phyloP scores from a whole-genome alignment of 1,140 invertebrate genomes.

The Drosophila virilis region DNA sequence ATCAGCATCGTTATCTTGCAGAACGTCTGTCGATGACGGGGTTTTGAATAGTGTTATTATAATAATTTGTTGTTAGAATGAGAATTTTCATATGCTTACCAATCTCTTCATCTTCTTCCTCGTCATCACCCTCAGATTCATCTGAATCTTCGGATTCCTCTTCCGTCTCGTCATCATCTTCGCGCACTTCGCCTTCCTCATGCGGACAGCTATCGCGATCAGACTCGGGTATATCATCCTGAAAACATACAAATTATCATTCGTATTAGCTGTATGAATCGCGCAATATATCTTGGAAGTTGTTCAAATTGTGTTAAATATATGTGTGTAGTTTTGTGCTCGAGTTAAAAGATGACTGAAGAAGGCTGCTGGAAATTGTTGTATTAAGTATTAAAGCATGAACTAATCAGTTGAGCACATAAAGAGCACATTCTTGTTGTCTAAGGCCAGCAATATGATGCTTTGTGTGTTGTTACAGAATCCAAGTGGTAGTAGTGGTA shows the following conservation, averaged over 20 bases:
- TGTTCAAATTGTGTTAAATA: conserved; percentile 8
- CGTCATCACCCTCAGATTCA: conserved; percentile 78
- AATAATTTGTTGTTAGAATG: neutral
- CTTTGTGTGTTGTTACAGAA: conserved; percentile 49
- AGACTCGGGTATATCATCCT: conserved; percentile 81
- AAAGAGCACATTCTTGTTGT: conserved; percentile 79
- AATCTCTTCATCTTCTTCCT: conserved; percentile 81
- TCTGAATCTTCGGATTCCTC: conserved; percentile 80
- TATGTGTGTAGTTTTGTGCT: conserved; percentile 29
- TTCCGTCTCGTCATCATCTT: conserved; percentile 73
- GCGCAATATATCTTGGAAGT: neutral
- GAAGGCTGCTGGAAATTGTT: conserved; percentile 27
- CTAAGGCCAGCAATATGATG: conserved; percentile 79
- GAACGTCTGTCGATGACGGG: conserved; percentile 45
- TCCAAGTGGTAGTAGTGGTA: conserved; percentile 43
- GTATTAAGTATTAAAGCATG: conserved; percentile 57
- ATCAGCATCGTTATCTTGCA: conserved; percentile 80
- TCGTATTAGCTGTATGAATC: neutral
- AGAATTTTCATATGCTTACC: conserved; percentile 30
- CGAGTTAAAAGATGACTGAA: conserved; percentile 31
- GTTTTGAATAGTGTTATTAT: too few species aligned
- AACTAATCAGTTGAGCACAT: conserved; percentile 57
- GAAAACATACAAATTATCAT: conserved; percentile 31
- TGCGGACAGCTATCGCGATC: conserved; percentile 80
- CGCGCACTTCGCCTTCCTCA: conserved; percentile 66